Evolutionary conservation across 1,140 invertebrate species (phyloP).

Genomic region (Monochamus saltuarius): DNA sequence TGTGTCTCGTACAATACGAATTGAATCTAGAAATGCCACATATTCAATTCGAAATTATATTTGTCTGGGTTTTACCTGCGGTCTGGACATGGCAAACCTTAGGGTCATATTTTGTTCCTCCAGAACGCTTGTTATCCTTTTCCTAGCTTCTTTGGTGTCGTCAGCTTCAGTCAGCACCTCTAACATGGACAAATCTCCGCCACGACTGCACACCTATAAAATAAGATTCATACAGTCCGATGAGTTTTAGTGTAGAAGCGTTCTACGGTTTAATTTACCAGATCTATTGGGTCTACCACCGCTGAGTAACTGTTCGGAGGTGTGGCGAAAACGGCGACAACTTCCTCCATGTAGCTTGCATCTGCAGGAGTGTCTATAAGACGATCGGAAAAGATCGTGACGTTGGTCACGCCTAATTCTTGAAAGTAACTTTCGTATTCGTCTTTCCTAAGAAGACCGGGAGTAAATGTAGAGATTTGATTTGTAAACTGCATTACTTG

Average conservation of each 20-base stretch:
- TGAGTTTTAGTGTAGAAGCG: neutral
- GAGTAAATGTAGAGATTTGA: neutral
- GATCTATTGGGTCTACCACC: conserved; percentile 70
- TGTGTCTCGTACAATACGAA: conserved; percentile 71
- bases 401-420: conserved; percentile 57
- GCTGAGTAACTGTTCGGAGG: conserved; percentile 76
- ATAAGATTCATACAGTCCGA: conserved; percentile 2
- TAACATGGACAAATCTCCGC: conserved; percentile 67
- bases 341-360: conserved; percentile 62
- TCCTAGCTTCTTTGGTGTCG: conserved; percentile 59
- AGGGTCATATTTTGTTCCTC: conserved; percentile 69
- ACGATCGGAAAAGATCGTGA: conserved; percentile 60
- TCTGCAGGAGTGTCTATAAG: conserved; percentile 61
- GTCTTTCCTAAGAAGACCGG: conserved; percentile 44
- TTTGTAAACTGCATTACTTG: neutral
- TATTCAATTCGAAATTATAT: neutral
- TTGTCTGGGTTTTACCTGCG: conserved; percentile 55
- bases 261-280: conserved; percentile 52
- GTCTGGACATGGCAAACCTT: conserved; percentile 65
- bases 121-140: conserved; percentile 60
- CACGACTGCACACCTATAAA: conserved; percentile 58
- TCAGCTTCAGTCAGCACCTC: conserved; percentile 67
- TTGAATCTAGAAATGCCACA: conserved; percentile 57
- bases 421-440: conserved; percentile 60
- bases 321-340: conserved; percentile 70